These are phyloP conservation scores for Pogonomyrmex californicus DNA, from an alignment of 1,140 invertebrate genomes.

Conservation along the genomic window DNA sequence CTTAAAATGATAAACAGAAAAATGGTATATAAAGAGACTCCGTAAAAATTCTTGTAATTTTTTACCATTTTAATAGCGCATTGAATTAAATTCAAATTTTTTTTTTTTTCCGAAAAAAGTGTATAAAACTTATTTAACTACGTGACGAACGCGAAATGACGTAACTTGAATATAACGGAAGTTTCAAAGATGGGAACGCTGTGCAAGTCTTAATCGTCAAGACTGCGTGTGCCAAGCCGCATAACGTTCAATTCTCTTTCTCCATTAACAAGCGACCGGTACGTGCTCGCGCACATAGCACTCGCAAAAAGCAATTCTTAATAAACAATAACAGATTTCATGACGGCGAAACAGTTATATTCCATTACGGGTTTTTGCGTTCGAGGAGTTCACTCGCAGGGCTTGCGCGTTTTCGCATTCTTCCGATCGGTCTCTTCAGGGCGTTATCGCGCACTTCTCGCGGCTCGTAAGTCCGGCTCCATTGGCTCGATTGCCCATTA, in stretches of 20 bases:
- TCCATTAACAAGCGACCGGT: constrained; percentile 63
- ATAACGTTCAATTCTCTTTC: constrained; percentile 55
- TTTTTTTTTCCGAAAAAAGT: neutral
- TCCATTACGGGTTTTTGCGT: constrained; percentile 73
- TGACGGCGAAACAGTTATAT: constrained; percentile 74
- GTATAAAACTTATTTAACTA: neutral
- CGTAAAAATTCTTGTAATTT: neutral
- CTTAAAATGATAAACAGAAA: neutral
- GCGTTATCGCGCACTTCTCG: constrained; percentile 58
- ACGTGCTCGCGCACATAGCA: constrained; percentile 57
- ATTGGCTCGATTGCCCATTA: constrained; percentile 64
- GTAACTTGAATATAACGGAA: neutral
- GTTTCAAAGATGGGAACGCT: constrained; percentile 29
- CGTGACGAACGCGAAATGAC: neutral
- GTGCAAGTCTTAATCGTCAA: neutral
- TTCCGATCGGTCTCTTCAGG: constrained; percentile 42
- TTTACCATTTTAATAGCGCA: neutral
- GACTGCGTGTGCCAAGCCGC: constrained; percentile 8
- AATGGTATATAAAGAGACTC: neutral
- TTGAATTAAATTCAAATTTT: neutral
- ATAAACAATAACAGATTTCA: constrained; percentile 77
- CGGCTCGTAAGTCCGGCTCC: constrained; percentile 47
- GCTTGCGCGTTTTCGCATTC: constrained; percentile 20
- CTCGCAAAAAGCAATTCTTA: constrained; percentile 70
- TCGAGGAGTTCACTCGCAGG: constrained; percentile 1